Evolutionary conservation across 2,888 invertebrate species (phyloP), one percentile per base, ranked within the genome.

Genomic region (Andrena flavipes): DNA sequence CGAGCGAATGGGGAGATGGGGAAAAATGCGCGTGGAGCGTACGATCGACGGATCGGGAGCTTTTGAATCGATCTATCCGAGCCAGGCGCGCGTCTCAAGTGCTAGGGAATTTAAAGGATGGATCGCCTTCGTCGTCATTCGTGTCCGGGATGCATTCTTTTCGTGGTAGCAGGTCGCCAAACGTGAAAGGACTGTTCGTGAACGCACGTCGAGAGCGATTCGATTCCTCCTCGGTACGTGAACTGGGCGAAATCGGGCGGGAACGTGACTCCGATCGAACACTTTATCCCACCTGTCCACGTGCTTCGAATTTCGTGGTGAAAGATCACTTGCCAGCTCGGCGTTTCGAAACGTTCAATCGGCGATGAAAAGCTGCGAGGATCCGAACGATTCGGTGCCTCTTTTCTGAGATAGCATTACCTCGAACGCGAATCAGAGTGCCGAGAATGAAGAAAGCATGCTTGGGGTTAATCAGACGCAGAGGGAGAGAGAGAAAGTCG

Each of bases 401-500:
- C 42, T 16, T 48, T 16, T 20, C 1, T 6, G n/a, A 59, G 26
- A 23, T 7, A 60, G 33, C 49, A 13, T 7, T 33, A 48, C 35
- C 67, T 63, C 20, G 54, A 33, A 26, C 49, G 80, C 33, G 23
- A 59, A 20, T 29, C 68, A 71, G 23, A 70, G 26, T 51, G 56
- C 54, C 63, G 82, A 67, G 35, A 49, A 67, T 82, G 82, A 67
- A 73, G 73, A 63, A 73, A 68, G 56, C 69, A 83, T 82, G 70
- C 77, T 62, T 42, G 69, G 76, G 54, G 60, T 73, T 81, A 71
- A 73, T 82, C 82, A 68, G 78, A 30, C 69, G 75, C 70, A 72
- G 35, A 77, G 74, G 71, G 80, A 82, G 74, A 82, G 84, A 84
- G 76, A 84, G 79, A 79, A 79, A 76, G 79, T 79, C 76, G 69